These are phyloP conservation scores for Thunnus albacares DNA, from an alignment of 2,797 vertebrate species.

Conservation along the genomic window DNA sequence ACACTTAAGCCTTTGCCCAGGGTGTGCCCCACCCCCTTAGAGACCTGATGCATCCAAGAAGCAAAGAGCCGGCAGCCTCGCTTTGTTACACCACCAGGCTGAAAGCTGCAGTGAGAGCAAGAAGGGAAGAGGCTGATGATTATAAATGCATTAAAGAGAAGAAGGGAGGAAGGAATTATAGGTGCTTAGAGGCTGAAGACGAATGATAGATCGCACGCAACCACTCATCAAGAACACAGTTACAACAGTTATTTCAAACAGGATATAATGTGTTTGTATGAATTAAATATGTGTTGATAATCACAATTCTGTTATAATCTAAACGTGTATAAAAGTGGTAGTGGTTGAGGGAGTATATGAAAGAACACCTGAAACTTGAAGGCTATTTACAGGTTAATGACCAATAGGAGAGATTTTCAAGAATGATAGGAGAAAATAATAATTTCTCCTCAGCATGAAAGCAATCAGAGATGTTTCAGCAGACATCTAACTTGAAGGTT, in stretches of 20 bases:
- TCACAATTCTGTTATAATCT: slow-evolving; percentile 40
- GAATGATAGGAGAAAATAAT: slow-evolving; percentile 28
- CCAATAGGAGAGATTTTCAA: slow-evolving; percentile 22
- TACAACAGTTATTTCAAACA: slow-evolving; percentile 45
- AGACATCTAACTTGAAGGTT: slow-evolving; percentile 38
- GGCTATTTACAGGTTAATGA: slow-evolving; percentile 29
- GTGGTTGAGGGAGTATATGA: slow-evolving; percentile 23
- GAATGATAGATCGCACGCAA: slow-evolving; percentile 28
- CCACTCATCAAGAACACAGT: slow-evolving; percentile 38
- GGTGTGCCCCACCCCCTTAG: slow-evolving; percentile 61
- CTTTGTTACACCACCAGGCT: slow-evolving; percentile 42
- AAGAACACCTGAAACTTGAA: slow-evolving; percentile 22
- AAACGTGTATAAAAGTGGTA: slow-evolving; percentile 50
- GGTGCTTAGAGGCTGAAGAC: slow-evolving; percentile 26
- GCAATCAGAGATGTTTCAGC: slow-evolving; percentile 53
- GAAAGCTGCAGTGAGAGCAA: slow-evolving; percentile 57
- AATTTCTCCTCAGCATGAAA: slow-evolving; percentile 53
- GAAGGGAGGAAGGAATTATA: slow-evolving; percentile 21
- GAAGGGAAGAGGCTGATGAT: slow-evolving; percentile 50
- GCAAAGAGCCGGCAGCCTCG: slow-evolving; percentile 54
- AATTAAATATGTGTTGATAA: slow-evolving; percentile 37
- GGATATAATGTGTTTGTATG: slow-evolving; percentile 18
- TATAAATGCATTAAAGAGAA: slow-evolving; percentile 44
- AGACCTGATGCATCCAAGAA: slow-evolving; percentile 75
- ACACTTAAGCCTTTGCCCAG: slow-evolving; percentile 66